Conservation (phyloP, 1,140 invertebrate genomes). For the Nasonia longicornis region DNA sequence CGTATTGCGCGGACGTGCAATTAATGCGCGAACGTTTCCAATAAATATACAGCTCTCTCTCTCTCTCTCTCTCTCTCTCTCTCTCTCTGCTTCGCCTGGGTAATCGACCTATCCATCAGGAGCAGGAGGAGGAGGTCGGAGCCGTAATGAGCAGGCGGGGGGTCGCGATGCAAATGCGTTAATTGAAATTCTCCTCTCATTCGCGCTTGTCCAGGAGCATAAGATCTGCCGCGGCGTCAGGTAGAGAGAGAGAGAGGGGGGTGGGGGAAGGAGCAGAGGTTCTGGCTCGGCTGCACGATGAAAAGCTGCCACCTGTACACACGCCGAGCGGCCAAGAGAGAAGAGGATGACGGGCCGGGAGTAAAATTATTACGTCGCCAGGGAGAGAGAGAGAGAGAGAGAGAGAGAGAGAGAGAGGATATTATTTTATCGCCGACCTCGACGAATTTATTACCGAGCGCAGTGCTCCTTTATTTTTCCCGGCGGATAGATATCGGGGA, state of each 20-base stretch:
- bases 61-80: constrained; percentile 11
- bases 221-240: background rate
- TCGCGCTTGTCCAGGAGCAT: constrained; percentile 41
- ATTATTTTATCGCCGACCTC: constrained; percentile 3
- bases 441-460: constrained; percentile 11
- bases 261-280: too few species aligned
- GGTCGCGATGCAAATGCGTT: constrained; percentile 40
- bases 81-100: background rate
- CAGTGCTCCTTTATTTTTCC: too few species aligned
- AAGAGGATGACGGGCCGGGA: background rate
- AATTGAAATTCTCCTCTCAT: constrained; percentile 46
- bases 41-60: constrained; percentile 10
- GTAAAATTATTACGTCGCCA: constrained; percentile 17
- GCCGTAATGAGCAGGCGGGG: constrained; percentile 40
- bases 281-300: background rate
- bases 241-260: too few species aligned
- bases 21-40: constrained; percentile 33
- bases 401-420: background rate
- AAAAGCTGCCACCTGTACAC: background rate
- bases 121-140: background rate
- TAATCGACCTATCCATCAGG: constrained; percentile 46
- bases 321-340: background rate
- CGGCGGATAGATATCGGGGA: too few species aligned
- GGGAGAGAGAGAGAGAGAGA: background rate
- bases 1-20: background rate